These are phyloP conservation scores for Porites australiensis DNA, from an alignment of 64 coral and sea anemone genomes.

Conservation along the genomic window DNA sequence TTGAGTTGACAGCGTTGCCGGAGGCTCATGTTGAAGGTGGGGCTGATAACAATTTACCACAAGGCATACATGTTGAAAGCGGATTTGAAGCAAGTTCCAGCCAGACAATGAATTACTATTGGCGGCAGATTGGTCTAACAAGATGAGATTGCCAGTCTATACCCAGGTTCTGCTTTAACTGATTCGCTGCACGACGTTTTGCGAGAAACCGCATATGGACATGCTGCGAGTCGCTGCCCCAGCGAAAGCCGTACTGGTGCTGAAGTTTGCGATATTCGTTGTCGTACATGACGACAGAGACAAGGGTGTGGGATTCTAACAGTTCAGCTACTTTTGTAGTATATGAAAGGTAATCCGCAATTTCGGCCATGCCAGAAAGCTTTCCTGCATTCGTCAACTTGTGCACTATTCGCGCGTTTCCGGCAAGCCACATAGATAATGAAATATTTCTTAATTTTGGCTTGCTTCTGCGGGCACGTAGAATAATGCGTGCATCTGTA, in stretches of 20 bases:
- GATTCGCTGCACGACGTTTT: background rate
- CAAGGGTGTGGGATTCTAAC: background rate
- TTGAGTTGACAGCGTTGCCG: background rate
- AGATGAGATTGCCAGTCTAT: background rate
- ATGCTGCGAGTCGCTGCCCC: slow-evolving; percentile 9
- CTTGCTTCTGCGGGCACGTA: slow-evolving; percentile 11
- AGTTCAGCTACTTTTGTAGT: slow-evolving; percentile 24
- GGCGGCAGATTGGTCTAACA: background rate
- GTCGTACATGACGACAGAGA: background rate
- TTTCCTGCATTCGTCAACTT: slow-evolving; percentile 14
- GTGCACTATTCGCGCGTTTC: slow-evolving; percentile 22
- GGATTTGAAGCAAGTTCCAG: background rate
- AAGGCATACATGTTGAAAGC: background rate
- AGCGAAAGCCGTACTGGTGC: background rate
- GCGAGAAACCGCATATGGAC: background rate
- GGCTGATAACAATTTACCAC: background rate
- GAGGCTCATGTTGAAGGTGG: slow-evolving; percentile 6
- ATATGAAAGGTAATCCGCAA: slow-evolving; percentile 8
- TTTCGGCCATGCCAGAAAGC: background rate
- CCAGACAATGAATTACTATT: background rate
- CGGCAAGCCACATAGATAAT: slow-evolving; percentile 11
- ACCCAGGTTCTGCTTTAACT: background rate
- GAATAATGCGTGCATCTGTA: background rate
- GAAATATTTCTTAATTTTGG: slow-evolving; percentile 52
- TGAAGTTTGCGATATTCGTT: slow-evolving; percentile 12